Base-by-base conservation (phyloP, 2,113 vertebrate species). In the Gavialis gangeticus region DNA sequence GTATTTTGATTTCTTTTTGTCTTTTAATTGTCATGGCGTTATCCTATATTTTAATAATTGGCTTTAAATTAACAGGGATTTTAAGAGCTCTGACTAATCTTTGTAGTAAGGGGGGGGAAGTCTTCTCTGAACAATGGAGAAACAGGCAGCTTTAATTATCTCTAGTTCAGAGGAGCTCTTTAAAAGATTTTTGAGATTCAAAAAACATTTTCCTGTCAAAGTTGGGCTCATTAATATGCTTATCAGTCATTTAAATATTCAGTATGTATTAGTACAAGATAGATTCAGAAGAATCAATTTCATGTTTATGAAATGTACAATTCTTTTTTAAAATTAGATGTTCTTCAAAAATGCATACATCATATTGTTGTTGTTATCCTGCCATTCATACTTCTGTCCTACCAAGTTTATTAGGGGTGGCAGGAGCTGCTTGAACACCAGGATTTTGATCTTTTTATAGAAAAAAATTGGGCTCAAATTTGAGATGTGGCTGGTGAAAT, bases 41-140 rank as follows among this genome's bases (percentile, higher is more conserved):
- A 60, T 93, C 84, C 75, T 91, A 90, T 96, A 92, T 86, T 82
- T 88, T 90, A 62, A 76, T 27, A 91, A 66, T 8, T 84, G 78
- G 27, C 85, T 97, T 96, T 96, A 88, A 81, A 34, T 24, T 60
- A 97, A 82, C 21, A 86, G n/a, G 21, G 85, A 85, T 93, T 92
- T 90, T 92, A 94, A 90, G 88, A 88, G 58, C 55, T 92, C 89
- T 96, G 87, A 96, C 59, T 92, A 92, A 93, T 95, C 81, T 89
- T 85, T 85, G 58, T 96, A 87, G 57, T 75, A 91, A 88, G 82
- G n/a, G 58, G 55, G 76, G 92, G 85, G 85, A 85, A 84, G 54
- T 81, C 17, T 89, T 14, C 57, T 75, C 28, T 34, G 82, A 96
- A 79, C n/a, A 92, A 91, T 82, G 28, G 30, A 77, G 67, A 93